Percentiles rank a stretch among this genome's conserved stretches.
phyloP scores from a whole-genome alignment of 2,113 vertebrate species.

The Lota lota region DNA sequence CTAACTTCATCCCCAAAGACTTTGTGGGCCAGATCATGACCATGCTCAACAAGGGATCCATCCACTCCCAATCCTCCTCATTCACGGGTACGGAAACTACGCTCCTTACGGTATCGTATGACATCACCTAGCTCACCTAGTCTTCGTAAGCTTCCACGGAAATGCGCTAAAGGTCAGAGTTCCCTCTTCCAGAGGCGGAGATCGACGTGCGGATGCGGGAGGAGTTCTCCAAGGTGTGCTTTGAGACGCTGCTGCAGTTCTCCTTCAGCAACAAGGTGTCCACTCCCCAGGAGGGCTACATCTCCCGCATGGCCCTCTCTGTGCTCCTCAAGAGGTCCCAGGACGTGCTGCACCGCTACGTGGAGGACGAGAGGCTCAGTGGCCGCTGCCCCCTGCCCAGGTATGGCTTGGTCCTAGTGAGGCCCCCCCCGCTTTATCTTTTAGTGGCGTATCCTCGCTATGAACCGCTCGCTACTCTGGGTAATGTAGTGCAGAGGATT shows the following conservation, averaged over 20 bases:
- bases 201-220: constrained; percentile 96
- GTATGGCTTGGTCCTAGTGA: constrained; percentile 51
- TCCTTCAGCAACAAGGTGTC: constrained; percentile 98
- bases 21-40: constrained; percentile 98
- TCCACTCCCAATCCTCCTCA: constrained; percentile 97
- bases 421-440: neutral
- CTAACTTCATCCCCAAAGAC: constrained; percentile 99
- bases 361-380: constrained; percentile 93
- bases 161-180: neutral
- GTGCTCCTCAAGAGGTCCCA: constrained; percentile 94
- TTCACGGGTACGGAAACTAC: constrained; percentile 85
- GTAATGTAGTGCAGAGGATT: no score
- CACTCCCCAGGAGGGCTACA: constrained; percentile 97
- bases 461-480: no score
- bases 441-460: neutral
- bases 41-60: constrained; percentile 99
- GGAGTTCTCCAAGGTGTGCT: constrained; percentile 98
- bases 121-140: neutral
- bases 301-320: constrained; percentile 96
- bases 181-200: constrained; percentile 86
- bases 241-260: constrained; percentile 97
- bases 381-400: constrained; percentile 97
- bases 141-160: no score
- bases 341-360: constrained; percentile 90
- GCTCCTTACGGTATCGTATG: neutral